Percentiles rank a stretch among this genome's conserved stretches.
These are phyloP conservation scores for Drosophila trichaetosa DNA, from an alignment of 2,888 invertebrate species.

Conservation along the genomic window DNA sequence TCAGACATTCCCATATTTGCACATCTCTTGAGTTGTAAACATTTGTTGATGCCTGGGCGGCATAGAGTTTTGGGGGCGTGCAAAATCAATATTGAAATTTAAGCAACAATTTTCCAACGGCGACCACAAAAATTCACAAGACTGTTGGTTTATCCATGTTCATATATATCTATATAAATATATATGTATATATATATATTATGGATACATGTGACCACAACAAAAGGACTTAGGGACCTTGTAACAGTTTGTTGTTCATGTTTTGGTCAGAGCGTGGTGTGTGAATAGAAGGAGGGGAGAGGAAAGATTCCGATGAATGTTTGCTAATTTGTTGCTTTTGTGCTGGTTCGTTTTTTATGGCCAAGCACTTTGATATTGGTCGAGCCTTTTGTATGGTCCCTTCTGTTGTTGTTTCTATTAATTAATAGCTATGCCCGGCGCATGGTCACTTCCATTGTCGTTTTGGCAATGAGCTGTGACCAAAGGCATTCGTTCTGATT, in stretches of 20 bases:
- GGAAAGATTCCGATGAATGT: conserved; percentile 44
- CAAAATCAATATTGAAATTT: conserved; percentile 76
- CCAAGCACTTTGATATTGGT: conserved; percentile 38
- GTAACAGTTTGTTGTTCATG: conserved; percentile 62
- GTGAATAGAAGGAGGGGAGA: neutral
- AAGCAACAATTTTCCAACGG: conserved; percentile 54
- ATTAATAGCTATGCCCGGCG: conserved; percentile 62
- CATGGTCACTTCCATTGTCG: conserved; percentile 58
- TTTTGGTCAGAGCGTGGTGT: conserved; percentile 12
- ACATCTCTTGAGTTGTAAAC: conserved; percentile 47
- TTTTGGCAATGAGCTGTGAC: conserved; percentile 61
- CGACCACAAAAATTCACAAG: conserved; percentile 16
- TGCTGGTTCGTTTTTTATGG: conserved; percentile 46
- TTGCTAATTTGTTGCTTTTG: conserved; percentile 75
- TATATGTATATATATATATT: conserved; percentile 2
- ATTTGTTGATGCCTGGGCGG: conserved; percentile 41
- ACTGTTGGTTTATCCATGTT: neutral
- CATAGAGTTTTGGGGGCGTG: conserved; percentile 8
- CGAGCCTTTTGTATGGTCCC: conserved; percentile 42
- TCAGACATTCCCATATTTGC: conserved; percentile 27
- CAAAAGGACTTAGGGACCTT: conserved; percentile 69
- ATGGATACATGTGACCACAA: conserved; percentile 46
- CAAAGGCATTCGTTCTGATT: conserved; percentile 68
- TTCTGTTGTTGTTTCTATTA: conserved; percentile 42
- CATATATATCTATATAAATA: conserved; percentile 5